Conservation (phyloP, 2,797 vertebrate species). For the Xiphorhynchus erythropygius region DNA sequence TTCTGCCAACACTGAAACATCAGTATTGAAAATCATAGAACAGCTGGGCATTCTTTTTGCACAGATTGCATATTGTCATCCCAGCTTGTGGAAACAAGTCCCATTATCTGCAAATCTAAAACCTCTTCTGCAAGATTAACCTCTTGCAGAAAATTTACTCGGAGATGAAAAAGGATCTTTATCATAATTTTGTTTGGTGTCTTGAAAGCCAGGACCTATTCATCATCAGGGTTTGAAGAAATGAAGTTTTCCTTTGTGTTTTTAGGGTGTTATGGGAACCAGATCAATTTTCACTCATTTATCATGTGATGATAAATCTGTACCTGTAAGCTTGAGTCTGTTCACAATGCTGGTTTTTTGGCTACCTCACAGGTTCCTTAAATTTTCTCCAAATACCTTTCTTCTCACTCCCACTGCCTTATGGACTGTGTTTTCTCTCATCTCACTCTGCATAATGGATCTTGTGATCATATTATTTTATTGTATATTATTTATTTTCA, state of each 20-base stretch:
- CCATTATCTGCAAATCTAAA: conserved; percentile 34
- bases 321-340: neutral
- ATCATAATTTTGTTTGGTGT: conserved; percentile 40
- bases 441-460: neutral
- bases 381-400: conserved; percentile 12
- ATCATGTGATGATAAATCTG: neutral
- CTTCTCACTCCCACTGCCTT: neutral
- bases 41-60: conserved; percentile 16
- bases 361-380: neutral
- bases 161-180: conserved; percentile 1
- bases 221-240: conserved; percentile 57
- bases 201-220: conserved; percentile 58
- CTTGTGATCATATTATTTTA: neutral
- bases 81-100: neutral
- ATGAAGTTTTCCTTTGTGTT: conserved; percentile 52
- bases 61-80: conserved; percentile 3
- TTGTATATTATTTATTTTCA: neutral
- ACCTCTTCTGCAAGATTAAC: neutral
- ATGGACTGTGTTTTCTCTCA: neutral
- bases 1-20: conserved; percentile 33
- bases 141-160: neutral
- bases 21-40: conserved; percentile 4
- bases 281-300: conserved; percentile 51
- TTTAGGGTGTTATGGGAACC: conserved; percentile 44
- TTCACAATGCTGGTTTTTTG: neutral